These are phyloP conservation scores for Leuciscus waleckii DNA, from an alignment of 2,797 vertebrate genomes.

Conservation along the genomic window DNA sequence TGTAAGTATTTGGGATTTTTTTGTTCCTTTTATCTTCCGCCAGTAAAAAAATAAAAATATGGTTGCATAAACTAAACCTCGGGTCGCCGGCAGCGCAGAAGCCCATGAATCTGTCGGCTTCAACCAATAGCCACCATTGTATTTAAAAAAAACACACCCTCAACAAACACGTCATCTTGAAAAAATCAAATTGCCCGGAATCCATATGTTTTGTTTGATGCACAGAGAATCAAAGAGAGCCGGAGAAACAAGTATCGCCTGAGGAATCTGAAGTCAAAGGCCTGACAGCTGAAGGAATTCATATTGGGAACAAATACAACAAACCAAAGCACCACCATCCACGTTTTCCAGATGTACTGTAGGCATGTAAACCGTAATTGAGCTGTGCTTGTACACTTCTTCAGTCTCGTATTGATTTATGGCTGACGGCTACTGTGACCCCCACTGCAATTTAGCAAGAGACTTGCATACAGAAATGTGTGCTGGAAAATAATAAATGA, in stretches of 20 bases:
- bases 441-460: slow-evolving; percentile 17
- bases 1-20: no score
- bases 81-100: neutral
- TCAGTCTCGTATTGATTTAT: slow-evolving; percentile 53
- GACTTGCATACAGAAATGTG: slow-evolving; percentile 41
- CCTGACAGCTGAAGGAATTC: slow-evolving; percentile 50
- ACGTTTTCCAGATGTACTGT: slow-evolving; percentile 36
- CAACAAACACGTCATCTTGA: slow-evolving; percentile 58
- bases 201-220: slow-evolving; percentile 77
- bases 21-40: no score
- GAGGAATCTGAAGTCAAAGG: slow-evolving; percentile 49
- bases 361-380: slow-evolving; percentile 50
- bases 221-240: slow-evolving; percentile 62
- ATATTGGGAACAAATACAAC: slow-evolving; percentile 72
- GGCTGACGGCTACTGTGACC: slow-evolving; percentile 13
- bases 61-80: neutral
- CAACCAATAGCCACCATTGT: neutral
- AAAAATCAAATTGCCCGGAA: slow-evolving; percentile 72
- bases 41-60: neutral
- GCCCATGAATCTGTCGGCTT: neutral
- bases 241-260: slow-evolving; percentile 42
- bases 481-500: slow-evolving; percentile 25
- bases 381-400: slow-evolving; percentile 54
- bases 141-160: slow-evolving; percentile 54
- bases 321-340: slow-evolving; percentile 60